Conservation (phyloP, 2,888 invertebrate genomes). For the Rutpela maculata region DNA sequence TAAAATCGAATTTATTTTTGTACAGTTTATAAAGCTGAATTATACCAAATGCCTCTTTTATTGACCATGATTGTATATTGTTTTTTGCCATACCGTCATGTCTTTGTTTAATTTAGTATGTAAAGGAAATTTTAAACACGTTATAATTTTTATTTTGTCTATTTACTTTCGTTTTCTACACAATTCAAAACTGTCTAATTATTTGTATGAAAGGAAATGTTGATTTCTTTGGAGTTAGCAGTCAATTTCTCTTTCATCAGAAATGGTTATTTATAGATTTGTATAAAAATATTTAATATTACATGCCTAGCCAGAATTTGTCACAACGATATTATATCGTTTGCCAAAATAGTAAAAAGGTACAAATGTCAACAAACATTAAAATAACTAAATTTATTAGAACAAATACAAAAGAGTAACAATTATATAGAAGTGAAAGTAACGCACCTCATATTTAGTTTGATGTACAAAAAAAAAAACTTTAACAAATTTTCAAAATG, state of each 20-base stretch:
- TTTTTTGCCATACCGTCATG: neutral
- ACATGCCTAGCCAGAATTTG: too few species aligned
- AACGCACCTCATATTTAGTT: too few species aligned
- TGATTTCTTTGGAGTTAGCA: neutral
- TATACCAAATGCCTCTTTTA: constrained; percentile 10
- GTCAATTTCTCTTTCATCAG: neutral
- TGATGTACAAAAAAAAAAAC: too few species aligned
- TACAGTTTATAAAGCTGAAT: constrained; percentile 42
- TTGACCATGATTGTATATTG: neutral
- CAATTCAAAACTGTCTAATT: neutral
- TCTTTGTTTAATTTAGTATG: neutral
- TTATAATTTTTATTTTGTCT: neutral
- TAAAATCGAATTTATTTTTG: constrained; percentile 54
- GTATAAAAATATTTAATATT: neutral
- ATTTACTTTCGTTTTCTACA: neutral
- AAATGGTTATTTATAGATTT: neutral
- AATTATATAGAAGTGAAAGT: too few species aligned
- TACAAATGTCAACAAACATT: too few species aligned
- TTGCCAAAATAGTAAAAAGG: too few species aligned
- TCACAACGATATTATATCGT: too few species aligned
- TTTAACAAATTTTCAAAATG: too few species aligned
- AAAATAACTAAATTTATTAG: too few species aligned
- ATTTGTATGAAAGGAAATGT: neutral
- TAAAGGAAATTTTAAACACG: neutral
- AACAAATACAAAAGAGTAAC: too few species aligned